Evolutionary conservation across 2,113 vertebrate genomes (phyloP).

Genomic region (Tetrax tetrax): DNA sequence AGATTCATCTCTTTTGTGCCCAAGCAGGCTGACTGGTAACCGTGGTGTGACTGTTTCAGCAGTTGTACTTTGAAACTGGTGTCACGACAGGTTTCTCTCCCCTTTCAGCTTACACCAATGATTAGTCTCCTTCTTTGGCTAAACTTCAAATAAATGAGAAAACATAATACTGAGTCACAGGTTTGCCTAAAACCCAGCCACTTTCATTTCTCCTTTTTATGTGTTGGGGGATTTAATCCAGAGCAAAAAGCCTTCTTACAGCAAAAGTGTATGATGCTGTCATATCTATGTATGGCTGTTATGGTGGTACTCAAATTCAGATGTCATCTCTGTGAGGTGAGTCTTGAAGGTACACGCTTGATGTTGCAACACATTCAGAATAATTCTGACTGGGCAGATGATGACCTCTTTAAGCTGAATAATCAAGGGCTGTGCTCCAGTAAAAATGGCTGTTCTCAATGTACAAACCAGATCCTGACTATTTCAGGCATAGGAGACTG

Average conservation of each 20-base stretch:
- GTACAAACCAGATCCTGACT: background rate
- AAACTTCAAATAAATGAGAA: background rate
- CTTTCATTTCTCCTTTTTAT: background rate
- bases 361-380: background rate
- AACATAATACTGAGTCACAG: background rate
- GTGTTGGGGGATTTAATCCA: background rate
- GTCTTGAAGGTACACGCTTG: background rate
- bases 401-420: background rate
- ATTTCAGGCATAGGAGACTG: background rate
- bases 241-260: background rate
- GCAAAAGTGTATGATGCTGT: background rate
- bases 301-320: background rate
- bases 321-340: background rate
- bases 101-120: background rate
- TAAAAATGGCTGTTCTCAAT: background rate
- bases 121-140: background rate
- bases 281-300: background rate
- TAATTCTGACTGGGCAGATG: background rate
- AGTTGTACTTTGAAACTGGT: background rate
- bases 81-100: background rate
- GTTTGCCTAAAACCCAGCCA: background rate
- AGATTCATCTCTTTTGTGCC: background rate
- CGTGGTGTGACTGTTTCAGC: background rate
- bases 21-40: background rate
- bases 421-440: conserved; percentile 36